These are phyloP conservation scores for Harmothoe impar DNA, from an alignment of 2,888 invertebrate species.

Conservation along the genomic window DNA sequence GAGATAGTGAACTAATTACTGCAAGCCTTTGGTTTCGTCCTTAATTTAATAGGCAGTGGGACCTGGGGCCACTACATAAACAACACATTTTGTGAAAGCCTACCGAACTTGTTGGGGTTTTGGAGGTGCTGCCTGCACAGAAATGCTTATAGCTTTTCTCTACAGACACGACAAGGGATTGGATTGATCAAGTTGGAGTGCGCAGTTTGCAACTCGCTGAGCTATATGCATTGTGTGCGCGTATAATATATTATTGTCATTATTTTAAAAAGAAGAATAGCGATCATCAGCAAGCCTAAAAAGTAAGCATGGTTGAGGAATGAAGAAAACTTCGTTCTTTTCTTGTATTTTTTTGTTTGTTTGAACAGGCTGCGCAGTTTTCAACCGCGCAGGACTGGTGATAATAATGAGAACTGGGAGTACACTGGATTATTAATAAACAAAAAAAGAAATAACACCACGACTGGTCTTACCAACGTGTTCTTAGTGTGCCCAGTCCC, in stretches of 20 bases:
- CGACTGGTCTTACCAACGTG: conserved; percentile 48
- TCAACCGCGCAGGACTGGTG: background rate
- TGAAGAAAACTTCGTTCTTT: conserved; percentile 19
- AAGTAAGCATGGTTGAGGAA: conserved; percentile 52
- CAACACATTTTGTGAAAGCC: conserved; percentile 13
- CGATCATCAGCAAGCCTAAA: background rate
- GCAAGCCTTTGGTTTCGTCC: background rate
- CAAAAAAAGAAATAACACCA: background rate
- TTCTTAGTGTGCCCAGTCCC: conserved; percentile 31
- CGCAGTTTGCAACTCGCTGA: conserved; percentile 1
- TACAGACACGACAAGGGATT: background rate
- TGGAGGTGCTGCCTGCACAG: background rate
- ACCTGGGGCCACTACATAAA: conserved; percentile 19
- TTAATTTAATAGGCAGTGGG: background rate
- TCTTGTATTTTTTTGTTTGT: background rate
- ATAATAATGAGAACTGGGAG: background rate
- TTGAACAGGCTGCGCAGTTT: background rate
- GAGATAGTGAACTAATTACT: background rate
- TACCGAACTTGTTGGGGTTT: conserved; percentile 10
- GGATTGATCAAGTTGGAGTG: background rate
- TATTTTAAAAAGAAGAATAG: background rate
- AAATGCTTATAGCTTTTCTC: conserved; percentile 27
- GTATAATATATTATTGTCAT: background rate
- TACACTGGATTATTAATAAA: background rate
- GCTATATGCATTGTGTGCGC: background rate